Evolutionary conservation across 2,888 invertebrate species (phyloP), one percentile per base, ranked within the genome.

Genomic region (Volucella zonaria): DNA sequence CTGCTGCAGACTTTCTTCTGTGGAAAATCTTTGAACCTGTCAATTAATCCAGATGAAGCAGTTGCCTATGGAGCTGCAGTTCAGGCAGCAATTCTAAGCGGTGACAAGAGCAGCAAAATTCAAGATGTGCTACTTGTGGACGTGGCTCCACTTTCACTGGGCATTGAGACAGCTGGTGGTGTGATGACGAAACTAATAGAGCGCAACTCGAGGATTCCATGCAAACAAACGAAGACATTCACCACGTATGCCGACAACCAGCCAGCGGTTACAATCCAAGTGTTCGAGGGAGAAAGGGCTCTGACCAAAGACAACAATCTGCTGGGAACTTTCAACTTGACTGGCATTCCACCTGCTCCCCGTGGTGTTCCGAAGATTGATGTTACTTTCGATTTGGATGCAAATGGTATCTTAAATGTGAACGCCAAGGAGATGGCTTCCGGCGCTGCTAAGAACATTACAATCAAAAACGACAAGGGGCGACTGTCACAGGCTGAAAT

Each of bases 251-350:
- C 95, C 0, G 96, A 97, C 92, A 96, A 96, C 92, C 96, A 97
- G 91, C 93, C 95, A 0, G 95, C 94, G 0, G 96, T 96, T 52
- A 94, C 94, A 31, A 94, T 96, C 79, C 95, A 95, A 90, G 95
- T 95, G 15, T 95, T 93, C 90, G 95, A 96, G 90, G 96, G 96
- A 43, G 96, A 96, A 91, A 93, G 96, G 42, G 96, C 97, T 56
- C 96, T 98, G 96, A 97, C 97, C 87, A 97, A 96, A 90, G 97
- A 97, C 92, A 98, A 98, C 93, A 97, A 98, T 91, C 93, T 97
- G 61, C 94, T 99, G 85, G 99, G 99, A 77, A 98, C 97, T 91
- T 99, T 99, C 92, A 97, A 99, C 91, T 94, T 99, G 68, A 96
- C 96, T 8, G 98, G 98, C 43, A 98, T 99, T 89, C 98, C 98